These are phyloP conservation scores for Chelonoidis abingdonii DNA, from an alignment of 2,113 vertebrate genomes.

Conservation along the genomic window DNA sequence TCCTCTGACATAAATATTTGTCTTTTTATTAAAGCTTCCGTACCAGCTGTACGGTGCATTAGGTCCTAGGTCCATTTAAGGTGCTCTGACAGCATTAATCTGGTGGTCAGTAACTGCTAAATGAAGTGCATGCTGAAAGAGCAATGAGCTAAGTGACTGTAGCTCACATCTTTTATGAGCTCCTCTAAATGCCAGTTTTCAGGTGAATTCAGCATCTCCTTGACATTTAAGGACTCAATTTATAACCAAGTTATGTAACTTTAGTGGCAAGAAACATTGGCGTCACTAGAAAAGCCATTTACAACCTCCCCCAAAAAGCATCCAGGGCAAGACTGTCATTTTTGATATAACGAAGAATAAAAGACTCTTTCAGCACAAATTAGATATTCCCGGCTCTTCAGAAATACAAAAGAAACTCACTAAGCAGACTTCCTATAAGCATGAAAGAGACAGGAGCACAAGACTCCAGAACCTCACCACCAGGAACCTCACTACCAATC, in stretches of 20 bases:
- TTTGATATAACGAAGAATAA: not conserved
- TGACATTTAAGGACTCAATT: slow-evolving; percentile 74
- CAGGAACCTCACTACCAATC: slow-evolving; percentile 18
- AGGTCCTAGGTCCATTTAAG: slow-evolving; percentile 11
- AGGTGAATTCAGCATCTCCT: slow-evolving; percentile 70
- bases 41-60: not conserved
- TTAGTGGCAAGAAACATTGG: slow-evolving; percentile 56
- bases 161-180: slow-evolving; percentile 49
- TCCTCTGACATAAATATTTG: not conserved
- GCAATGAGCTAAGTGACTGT: slow-evolving; percentile 32
- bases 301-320: not conserved
- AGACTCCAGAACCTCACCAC: not conserved
- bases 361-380: slow-evolving; percentile 5
- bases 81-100: slow-evolving; percentile 46
- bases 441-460: not conserved
- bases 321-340: not conserved
- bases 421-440: not conserved
- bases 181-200: slow-evolving; percentile 65
- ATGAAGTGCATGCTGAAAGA: slow-evolving; percentile 36
- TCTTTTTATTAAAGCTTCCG: not conserved
- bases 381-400: slow-evolving; percentile 23
- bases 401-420: slow-evolving; percentile 18
- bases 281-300: slow-evolving; percentile 51
- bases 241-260: slow-evolving; percentile 74
- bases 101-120: not conserved